Evolutionary conservation across 1,140 invertebrate species (phyloP), one percentile per base, ranked within the genome.

Genomic region (Drosophila nannoptera): DNA sequence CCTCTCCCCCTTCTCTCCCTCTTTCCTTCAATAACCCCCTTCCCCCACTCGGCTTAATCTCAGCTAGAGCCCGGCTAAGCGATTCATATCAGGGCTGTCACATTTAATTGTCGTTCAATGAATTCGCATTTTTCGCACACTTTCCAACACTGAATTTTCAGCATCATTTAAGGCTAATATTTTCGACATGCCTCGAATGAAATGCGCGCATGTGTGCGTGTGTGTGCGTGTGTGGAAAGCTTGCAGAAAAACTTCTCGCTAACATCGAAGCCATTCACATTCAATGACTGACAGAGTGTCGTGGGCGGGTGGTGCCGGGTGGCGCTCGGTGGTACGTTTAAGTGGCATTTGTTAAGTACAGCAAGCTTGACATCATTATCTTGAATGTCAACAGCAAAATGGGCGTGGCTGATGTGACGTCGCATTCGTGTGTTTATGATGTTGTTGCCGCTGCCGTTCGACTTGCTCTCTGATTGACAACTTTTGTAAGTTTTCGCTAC

Each of bases 291-390:
- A 55, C 66, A 69, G 50, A 69, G 60, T 69, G 67, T 22, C 7
- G 16, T 43, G 9, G 11, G 11, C 53, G 35, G 43, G 16, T 14
- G 42, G 42, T 45, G 52, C 52, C 48, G 50, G 63, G 63, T 48
- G 69, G 46, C 60, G 58, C 46, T 32, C 42, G 69, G 32, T 54
- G 54, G 59, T 49, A 63, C 81, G 67, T 75, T 86, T 76, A 83
- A 83, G 80, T 80, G 81, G 81, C 77, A 53, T 75, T 83, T 83
- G 81, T 82, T 77, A 82, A 81, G 78, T 70, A 82, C 74, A 81
- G 73, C 77, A 81, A 69, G 78, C 77, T 77, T 81, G 78, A 83
- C 80, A 83, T 83, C 80, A 80, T 83, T 83, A 83, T 83, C 80
- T 71, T 67, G 77, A 76, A 72, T 80, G 76, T 84, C 80, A 86